Percentiles rank a stretch among this genome's conserved stretches.
Conservation (phyloP, 2,888 invertebrate genomes). For the Diplolepis rosae region DNA sequence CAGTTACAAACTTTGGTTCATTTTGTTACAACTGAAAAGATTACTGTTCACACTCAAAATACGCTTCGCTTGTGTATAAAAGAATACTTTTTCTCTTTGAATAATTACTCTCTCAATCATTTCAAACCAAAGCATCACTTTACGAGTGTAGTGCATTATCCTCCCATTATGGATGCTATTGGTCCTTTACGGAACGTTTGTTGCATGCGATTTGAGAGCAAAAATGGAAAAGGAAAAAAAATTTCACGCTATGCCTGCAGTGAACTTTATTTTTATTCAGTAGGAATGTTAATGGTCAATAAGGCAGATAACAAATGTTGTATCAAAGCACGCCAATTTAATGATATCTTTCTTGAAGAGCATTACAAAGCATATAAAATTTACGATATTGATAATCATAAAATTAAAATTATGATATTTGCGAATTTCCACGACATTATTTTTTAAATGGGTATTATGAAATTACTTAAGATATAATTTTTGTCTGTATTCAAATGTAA, state of each 20-base stretch:
- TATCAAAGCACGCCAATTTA: conserved; percentile 17
- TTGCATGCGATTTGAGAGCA: conserved; percentile 46
- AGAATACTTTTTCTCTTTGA: conserved; percentile 29
- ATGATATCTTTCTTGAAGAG: conserved; percentile 34
- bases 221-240: conserved; percentile 37
- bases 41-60: conserved; percentile 27
- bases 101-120: conserved; percentile 29
- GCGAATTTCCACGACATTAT: conserved; percentile 7
- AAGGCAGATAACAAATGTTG: conserved; percentile 3
- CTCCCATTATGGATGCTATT: conserved; percentile 36
- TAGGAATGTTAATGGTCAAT: conserved; percentile 15
- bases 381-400: conserved; percentile 22
- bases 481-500: too few relatives aligned
- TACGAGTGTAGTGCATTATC: conserved; percentile 44
- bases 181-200: conserved; percentile 45
- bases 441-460: too few relatives aligned
- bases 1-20: conserved; percentile 22
- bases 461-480: too few relatives aligned
- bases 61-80: conserved; percentile 9
- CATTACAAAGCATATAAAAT: conserved; percentile 36
- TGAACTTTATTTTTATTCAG: conserved; percentile 38
- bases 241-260: conserved; percentile 33
- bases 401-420: neutral
- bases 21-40: conserved; percentile 18
- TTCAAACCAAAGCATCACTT: conserved; percentile 47